Percentiles rank a stretch among this genome's conserved stretches.
Conservation (phyloP, 2,797 vertebrate genomes). For the Hippoglossus hippoglossus region DNA sequence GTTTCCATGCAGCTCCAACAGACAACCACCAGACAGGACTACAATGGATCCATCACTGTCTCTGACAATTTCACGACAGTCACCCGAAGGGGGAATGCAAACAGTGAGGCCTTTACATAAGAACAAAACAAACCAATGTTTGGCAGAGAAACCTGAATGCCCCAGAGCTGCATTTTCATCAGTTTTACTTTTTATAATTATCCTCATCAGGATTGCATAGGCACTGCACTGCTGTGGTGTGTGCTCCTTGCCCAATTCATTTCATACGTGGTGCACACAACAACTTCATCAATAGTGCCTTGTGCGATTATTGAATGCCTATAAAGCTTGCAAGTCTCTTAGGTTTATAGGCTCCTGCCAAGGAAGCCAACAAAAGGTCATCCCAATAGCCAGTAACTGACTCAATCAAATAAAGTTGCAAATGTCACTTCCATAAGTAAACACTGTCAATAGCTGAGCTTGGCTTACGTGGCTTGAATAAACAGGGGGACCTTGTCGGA, state of each 20-base stretch:
- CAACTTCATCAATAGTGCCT: conserved; percentile 79
- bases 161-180: conserved; percentile 49
- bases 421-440: conserved; percentile 84
- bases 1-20: too few species aligned
- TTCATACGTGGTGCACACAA: conserved; percentile 73
- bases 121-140: conserved; percentile 25
- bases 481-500: conserved; percentile 46
- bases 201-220: conserved; percentile 40
- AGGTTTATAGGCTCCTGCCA: conserved; percentile 72
- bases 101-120: conserved; percentile 4
- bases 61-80: conserved; percentile 25
- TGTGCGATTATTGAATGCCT: conserved; percentile 79
- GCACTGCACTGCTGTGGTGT: conserved; percentile 38
- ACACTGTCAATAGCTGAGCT: conserved; percentile 71
- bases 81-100: conserved; percentile 19
- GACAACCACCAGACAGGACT: conserved; percentile 33
- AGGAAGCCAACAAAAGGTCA: conserved; percentile 81
- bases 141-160: conserved; percentile 30
- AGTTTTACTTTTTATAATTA: conserved; percentile 68
- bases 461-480: conserved; percentile 66
- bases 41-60: conserved; percentile 50
- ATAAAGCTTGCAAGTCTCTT: conserved; percentile 68
- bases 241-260: conserved; percentile 63
- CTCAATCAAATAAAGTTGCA: conserved; percentile 85
- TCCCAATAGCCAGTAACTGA: conserved; percentile 78